phyloP scores from a whole-genome alignment of 2,888 invertebrate species.

The Dorcus hopei region DNA sequence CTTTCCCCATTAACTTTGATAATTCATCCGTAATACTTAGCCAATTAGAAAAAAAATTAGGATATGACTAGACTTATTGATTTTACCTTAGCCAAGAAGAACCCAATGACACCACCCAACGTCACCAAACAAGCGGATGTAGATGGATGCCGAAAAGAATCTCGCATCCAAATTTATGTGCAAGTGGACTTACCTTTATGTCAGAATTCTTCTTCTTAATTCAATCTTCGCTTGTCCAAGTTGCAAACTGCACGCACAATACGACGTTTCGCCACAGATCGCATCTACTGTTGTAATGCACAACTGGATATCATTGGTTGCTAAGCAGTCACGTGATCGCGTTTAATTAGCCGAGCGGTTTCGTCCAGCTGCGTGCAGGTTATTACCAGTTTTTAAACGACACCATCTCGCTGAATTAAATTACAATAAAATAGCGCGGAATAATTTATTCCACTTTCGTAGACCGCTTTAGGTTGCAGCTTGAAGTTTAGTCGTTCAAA shows the following conservation, averaged over 20 bases:
- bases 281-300: conserved; percentile 37
- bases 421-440: too few relatives aligned
- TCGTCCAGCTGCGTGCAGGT: conserved; percentile 11
- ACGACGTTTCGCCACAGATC: conserved; percentile 26
- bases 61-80: conserved; percentile 15
- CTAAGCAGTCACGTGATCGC: conserved; percentile 34
- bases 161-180: background rate
- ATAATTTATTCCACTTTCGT: too few relatives aligned
- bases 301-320: conserved; percentile 35
- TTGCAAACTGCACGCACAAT: conserved; percentile 16
- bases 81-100: conserved; percentile 15
- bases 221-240: background rate
- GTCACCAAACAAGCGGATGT: background rate
- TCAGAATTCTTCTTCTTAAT: background rate
- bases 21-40: background rate
- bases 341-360: conserved; percentile 10
- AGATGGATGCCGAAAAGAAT: background rate
- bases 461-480: too few relatives aligned
- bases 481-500: too few relatives aligned
- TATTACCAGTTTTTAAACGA: background rate
- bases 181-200: background rate
- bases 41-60: background rate
- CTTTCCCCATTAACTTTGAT: background rate
- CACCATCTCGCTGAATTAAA: too few relatives aligned
- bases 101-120: conserved; percentile 14